Base-by-base conservation (phyloP, 2,888 invertebrate genomes). In the Luperina nickerlii region DNA sequence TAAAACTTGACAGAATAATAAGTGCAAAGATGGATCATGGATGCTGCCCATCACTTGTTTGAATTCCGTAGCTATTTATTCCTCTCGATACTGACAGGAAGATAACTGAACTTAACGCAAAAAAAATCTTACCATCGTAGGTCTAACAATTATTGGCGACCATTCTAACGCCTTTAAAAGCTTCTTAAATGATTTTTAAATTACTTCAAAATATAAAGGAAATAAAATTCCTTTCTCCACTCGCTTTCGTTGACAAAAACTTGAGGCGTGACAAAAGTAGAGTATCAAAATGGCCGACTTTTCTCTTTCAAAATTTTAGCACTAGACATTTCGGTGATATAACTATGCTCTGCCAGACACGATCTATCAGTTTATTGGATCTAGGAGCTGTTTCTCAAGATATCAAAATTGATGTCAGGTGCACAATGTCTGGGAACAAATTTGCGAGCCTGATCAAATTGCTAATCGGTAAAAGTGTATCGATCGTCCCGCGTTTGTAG, bases 401-500 rank as follows among this genome's bases (percentile, higher is more conserved):
- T 81, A 89, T 87, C 84, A 86, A 86, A 57, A 83, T 87, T 79
- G 76, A 81, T 85, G 90, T 82, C 89, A 83, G 83, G 78, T 82
- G 76, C 71, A 88, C 88, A 87, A 85, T 87, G 88, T 81, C 87
- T 87, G 90, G 88, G 90, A 91, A 91, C 84, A 85, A 86, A 83
- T 84, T 85, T 84, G 74, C 86, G 84, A 90, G 91, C 89, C 89
- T 88, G 90, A 90, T 91, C 92, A 86, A 92, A 92, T 92, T 85
- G 90, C 76, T 92, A 94, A 94, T 95, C 92, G 94, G 94, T 94
- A 95, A 95, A 94, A 94, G 94, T 94, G 93, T 94, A 94, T 92
- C 94, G 91, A 86, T 86, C 88, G 90, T 90, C 89, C 88, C 89
- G 83, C 78, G 71, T 82, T 86, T 63, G 51, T 76, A 74, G 86